Conservation (phyloP, 2,888 invertebrate genomes). For the Ceraclea dissimilis region DNA sequence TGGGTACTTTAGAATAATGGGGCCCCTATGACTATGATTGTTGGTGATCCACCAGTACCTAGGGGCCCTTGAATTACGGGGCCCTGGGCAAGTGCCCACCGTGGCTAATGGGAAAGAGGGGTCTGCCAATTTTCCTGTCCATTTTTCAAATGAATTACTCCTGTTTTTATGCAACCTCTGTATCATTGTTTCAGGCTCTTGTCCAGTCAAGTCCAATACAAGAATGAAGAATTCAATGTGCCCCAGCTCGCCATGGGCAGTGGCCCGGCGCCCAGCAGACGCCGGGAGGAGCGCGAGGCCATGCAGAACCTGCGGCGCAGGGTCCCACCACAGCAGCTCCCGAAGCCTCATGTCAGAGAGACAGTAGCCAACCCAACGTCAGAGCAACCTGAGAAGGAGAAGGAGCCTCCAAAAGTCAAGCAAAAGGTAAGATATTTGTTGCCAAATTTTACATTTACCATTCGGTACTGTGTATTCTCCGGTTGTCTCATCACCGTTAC, state of each 20-base stretch:
- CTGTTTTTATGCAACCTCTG: not conserved
- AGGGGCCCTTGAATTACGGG: too few relatives aligned
- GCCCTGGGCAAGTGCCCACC: too few relatives aligned
- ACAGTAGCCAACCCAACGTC: not conserved
- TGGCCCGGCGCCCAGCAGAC: conserved; percentile 56
- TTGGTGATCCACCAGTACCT: too few relatives aligned
- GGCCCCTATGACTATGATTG: too few relatives aligned
- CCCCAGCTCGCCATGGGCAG: conserved; percentile 31
- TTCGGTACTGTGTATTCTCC: too few relatives aligned
- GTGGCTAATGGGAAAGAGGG: too few relatives aligned
- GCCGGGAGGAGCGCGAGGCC: conserved; percentile 61
- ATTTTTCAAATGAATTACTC: too few relatives aligned
- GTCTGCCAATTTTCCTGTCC: too few relatives aligned
- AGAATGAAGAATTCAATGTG: conserved; percentile 35
- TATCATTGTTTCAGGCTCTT: conserved; percentile 4
- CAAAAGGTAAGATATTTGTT: conserved; percentile 17
- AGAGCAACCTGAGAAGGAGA: not conserved
- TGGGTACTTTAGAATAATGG: too few relatives aligned
- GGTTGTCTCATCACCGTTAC: too few relatives aligned
- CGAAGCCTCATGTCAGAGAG: conserved; percentile 24
- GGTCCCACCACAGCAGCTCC: conserved; percentile 51
- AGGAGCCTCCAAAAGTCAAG: conserved; percentile 5
- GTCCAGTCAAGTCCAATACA: conserved; percentile 23
- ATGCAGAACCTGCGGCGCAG: conserved; percentile 63
- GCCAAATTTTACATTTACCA: not conserved